Evolutionary conservation across 2,113 vertebrate species (phyloP).

Genomic region (Gorsachius goisagi): DNA sequence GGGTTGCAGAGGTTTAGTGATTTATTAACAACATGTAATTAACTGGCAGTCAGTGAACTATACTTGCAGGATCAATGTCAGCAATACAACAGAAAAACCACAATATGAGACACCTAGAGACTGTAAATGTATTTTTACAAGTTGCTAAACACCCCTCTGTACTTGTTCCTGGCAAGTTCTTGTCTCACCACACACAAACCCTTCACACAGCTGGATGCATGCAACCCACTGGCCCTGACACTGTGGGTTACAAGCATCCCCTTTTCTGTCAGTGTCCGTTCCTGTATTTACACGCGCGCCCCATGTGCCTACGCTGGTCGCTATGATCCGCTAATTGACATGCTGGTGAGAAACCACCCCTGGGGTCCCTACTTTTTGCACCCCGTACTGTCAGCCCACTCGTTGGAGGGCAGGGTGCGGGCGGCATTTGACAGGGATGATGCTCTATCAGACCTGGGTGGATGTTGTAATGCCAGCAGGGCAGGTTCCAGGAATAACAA

Average conservation of each 20-base stretch:
- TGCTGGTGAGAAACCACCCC: neutral
- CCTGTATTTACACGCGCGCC: fast-evolving
- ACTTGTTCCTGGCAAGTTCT: neutral
- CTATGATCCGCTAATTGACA: fast-evolving
- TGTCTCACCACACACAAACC: neutral
- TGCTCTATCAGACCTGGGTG: neutral
- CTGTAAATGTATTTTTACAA: neutral
- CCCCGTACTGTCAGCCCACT: neutral
- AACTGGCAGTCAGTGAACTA: neutral
- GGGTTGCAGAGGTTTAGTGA: neutral
- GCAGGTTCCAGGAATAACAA: neutral
- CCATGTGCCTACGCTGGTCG: fast-evolving
- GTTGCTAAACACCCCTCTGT: neutral
- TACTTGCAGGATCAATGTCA: neutral
- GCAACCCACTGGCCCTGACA: fast-evolving
- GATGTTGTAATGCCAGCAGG: fast-evolving
- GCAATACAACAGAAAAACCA: neutral
- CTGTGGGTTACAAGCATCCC: neutral
- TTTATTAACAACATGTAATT: slow-evolving; percentile 48
- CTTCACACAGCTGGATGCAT: neutral
- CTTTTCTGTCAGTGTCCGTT: neutral
- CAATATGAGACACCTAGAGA: neutral
- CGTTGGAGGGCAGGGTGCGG: fast-evolving
- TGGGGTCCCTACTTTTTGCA: fast-evolving
- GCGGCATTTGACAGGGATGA: fast-evolving